Percentiles rank a stretch among this genome's conserved stretches.
Evolutionary conservation across 2,888 invertebrate genomes (phyloP).

Genomic region (Gasteruption jaculator): DNA sequence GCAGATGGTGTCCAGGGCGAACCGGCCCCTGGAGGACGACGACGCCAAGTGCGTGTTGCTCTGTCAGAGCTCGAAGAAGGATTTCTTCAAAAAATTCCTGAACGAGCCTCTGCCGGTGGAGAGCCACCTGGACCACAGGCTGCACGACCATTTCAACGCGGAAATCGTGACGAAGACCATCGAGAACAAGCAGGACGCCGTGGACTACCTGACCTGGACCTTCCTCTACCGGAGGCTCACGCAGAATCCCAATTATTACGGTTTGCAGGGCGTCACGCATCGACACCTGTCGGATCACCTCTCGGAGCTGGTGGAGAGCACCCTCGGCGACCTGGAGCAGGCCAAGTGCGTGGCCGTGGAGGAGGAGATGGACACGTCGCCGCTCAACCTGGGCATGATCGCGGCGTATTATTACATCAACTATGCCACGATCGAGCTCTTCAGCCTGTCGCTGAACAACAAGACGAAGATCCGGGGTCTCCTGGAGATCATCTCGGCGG

Average conservation of each 20-base stretch:
- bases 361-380: conserved; percentile 96
- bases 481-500: conserved; percentile 95
- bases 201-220: conserved; percentile 99
- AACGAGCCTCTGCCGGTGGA: conserved; percentile 96
- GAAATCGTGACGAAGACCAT: conserved; percentile 99
- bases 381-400: conserved; percentile 98
- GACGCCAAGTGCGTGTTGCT: conserved; percentile 93
- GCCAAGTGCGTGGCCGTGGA: conserved; percentile 97
- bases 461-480: conserved; percentile 98
- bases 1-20: conserved; percentile 97
- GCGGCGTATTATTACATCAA: conserved; percentile 99
- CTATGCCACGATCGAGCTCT: conserved; percentile 97
- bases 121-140: conserved; percentile 94
- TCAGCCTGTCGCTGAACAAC: conserved; percentile 91
- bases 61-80: conserved; percentile 97
- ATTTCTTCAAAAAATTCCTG: conserved; percentile 96
- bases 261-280: conserved; percentile 93
- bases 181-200: conserved; percentile 99
- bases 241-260: conserved; percentile 99
- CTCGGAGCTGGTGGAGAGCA: conserved; percentile 95
- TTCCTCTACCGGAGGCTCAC: conserved; percentile 94
- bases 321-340: conserved; percentile 89
- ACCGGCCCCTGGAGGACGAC: conserved; percentile 86
- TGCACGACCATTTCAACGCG: conserved; percentile 99
- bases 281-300: conserved; percentile 97